phyloP scores from a whole-genome alignment of 2,888 invertebrate genomes.

The Rhingia rostrata region DNA sequence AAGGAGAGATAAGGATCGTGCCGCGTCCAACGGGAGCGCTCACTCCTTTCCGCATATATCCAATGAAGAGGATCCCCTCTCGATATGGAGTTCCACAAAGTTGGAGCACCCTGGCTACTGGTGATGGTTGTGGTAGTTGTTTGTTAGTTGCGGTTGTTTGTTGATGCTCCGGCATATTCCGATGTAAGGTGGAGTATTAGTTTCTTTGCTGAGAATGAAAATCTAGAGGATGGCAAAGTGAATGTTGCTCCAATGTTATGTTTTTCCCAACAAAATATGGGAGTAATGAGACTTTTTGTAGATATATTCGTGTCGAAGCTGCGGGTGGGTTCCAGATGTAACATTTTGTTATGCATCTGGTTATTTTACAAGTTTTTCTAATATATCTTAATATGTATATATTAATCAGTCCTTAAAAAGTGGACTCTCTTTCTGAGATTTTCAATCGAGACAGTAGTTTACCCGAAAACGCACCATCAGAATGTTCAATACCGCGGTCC shows the following conservation, averaged over 20 bases:
- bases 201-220: background rate
- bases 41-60: constrained; percentile 50
- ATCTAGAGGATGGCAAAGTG: background rate
- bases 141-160: constrained; percentile 20
- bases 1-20: constrained; percentile 82
- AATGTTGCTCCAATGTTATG: background rate
- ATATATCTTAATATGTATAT: no score
- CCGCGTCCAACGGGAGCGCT: constrained; percentile 72
- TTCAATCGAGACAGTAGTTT: no score
- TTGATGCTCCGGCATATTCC: constrained; percentile 12
- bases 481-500: no score
- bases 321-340: no score
- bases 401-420: no score
- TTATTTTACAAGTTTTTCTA: no score
- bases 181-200: constrained; percentile 10
- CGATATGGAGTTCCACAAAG: background rate
- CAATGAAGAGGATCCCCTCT: constrained; percentile 32
- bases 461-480: no score
- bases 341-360: no score
- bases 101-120: background rate
- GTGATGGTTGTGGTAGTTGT: background rate
- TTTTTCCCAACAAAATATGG: no score
- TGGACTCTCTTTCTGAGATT: no score
- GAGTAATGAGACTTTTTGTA: no score
- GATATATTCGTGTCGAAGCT: no score